Base-by-base conservation (phyloP, 2,888 invertebrate genomes). In the Nephrotoma flavescens region DNA sequence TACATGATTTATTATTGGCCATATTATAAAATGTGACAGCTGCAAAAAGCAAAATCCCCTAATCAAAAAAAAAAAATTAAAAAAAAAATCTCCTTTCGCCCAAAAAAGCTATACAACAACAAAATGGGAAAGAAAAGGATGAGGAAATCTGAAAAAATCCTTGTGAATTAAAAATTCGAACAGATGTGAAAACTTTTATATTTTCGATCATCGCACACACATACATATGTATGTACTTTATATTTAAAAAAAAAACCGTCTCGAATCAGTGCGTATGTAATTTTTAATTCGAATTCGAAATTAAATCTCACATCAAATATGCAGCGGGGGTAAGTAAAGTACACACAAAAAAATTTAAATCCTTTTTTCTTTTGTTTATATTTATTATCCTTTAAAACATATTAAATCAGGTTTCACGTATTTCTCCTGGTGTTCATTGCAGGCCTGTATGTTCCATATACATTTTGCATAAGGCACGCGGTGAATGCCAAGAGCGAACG, bases 401-500 rank as follows among this genome's bases (percentile, higher is more conserved):
- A 31, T 31, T 71, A 71, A 71, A 71, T 31, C 71, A 71, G 71
- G 71, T 71, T 71, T 71, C 71, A 71, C 91, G 91, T 91, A 95
- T 93, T 93, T 93, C 96, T 97, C 97, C 96, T 97, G 95, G 97
- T 96, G 95, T 97, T 96, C 97, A 97, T 97, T 96, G 96, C 94
- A 94, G 95, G 96, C 94, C 96, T 97, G 94, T 97, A 97, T 97
- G 95, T 95, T 93, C 93, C 92, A 92, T 90, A 91, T 92, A 92
- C 71, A 71, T 71, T 71, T 92, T 94, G 95, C 97, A 97, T 98
- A 98, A 98, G 97, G 98, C 98, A 98, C 98, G 98, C 97, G 97
- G 98, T 98, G 97, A 98, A 98, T 98, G 97, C 97, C 97, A 98
- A 97, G 97, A 97, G 97, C 95, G 96, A 96, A 95, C 96, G 93